phyloP scores from a whole-genome alignment of 2,113 vertebrate species.

The Fukomys damarensis region DNA sequence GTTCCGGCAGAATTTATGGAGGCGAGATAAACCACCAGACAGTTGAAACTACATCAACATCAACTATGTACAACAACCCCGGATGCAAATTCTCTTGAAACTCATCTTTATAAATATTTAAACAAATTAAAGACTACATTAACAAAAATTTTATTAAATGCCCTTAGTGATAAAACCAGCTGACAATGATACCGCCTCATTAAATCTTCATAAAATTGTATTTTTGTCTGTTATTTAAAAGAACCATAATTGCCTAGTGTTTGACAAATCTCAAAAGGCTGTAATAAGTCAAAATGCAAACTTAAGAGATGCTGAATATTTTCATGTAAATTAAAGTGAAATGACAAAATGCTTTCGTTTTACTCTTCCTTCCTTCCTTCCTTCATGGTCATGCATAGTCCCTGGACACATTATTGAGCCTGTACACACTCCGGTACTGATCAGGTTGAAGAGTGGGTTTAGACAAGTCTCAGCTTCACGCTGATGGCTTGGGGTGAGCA shows the following conservation, averaged over 20 bases:
- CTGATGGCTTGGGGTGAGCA: not conserved
- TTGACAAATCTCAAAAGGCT: constrained; percentile 65
- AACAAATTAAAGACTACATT: constrained; percentile 75
- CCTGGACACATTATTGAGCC: not conserved
- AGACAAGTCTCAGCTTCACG: not conserved
- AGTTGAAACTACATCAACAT: constrained; percentile 67
- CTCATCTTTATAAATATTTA: constrained; percentile 85
- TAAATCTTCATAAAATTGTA: constrained; percentile 73
- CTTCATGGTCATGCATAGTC: not conserved
- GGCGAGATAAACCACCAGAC: constrained; percentile 38
- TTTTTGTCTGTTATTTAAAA: constrained; percentile 83
- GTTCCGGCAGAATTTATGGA: constrained; percentile 36
- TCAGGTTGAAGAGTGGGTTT: not conserved
- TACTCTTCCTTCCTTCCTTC: not conserved
- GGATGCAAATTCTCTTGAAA: constrained; percentile 76
- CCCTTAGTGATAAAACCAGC: constrained; percentile 74
- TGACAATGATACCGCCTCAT: constrained; percentile 63
- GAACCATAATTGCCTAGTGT: constrained; percentile 56
- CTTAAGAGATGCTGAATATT: constrained; percentile 41
- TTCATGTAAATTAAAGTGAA: constrained; percentile 36
- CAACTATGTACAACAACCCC: constrained; percentile 62
- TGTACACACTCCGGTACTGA: not conserved
- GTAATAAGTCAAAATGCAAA: constrained; percentile 39
- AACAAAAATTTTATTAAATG: constrained; percentile 77
- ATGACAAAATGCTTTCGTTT: not conserved